Base-by-base conservation (phyloP, 1,140 invertebrate genomes). In the Carcinoscorpius rotundicauda region DNA sequence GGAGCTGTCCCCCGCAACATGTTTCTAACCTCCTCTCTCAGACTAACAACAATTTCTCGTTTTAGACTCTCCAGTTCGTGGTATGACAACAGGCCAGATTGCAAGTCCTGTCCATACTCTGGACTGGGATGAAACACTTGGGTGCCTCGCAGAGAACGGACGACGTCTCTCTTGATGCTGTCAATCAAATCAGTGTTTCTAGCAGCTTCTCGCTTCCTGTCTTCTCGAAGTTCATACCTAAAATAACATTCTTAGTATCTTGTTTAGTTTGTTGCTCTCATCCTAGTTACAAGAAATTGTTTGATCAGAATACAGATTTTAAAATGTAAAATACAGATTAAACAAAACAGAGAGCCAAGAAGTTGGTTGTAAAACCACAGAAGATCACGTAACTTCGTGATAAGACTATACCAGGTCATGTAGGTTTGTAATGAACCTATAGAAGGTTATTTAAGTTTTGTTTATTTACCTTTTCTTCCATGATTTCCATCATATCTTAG, bases 191-290 rank as follows among this genome's bases (percentile, higher is more conserved):
- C 72, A 6, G 77, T 75, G 5, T 78, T 75, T n/a, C 77, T 66
- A 4, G 73, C 73, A 4, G 77, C 74, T 70, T 82, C 82, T 59
- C 76, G 72, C 61, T 80, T 79, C 9, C 81, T 66, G 67, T 83
- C 82, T 68, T 82, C 81, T 9, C 80, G 72, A n/a, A 82, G 71
- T 71, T 82, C 81, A 64, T 79, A 81, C 67, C 81, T 55, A 55
- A n/a, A 55, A n/a, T 6, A 55, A 55, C 53, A 8, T 0, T 3
- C 6, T 8, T 8, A 0, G n/a, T 55, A 55, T n/a, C n/a, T 55
- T 55, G 53, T 8, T 55, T 55, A 55, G 6, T 55, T 8, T 8
- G 53, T 55, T 55, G 6, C n/a, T 55, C n/a, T 55, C n/a, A n/a
- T n/a, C 0, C 53, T n/a, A n/a, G 29, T 29, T 29, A 29, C 29